Evolutionary conservation across 2,888 invertebrate genomes (phyloP).

Genomic region (Drymonia ruficornis): DNA sequence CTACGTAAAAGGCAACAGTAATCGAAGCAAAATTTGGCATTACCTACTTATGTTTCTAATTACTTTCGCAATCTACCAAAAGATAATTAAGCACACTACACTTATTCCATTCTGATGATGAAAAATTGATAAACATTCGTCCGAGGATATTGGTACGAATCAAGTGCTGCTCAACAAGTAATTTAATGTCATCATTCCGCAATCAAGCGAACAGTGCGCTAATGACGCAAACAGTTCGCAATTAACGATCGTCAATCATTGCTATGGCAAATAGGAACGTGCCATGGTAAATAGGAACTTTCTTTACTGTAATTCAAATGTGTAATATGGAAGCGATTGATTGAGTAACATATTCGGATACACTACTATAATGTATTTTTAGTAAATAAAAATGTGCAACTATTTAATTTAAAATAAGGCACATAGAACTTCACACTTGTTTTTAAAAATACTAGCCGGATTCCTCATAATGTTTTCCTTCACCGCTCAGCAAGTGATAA

Average conservation of each 20-base stretch:
- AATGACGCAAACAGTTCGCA: slow-evolving; percentile 35
- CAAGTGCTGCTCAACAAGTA: slow-evolving; percentile 25
- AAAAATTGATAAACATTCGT: slow-evolving; percentile 8
- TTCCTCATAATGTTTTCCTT: too few relatives aligned
- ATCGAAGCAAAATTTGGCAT: too few relatives aligned
- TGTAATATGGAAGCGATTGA: background rate
- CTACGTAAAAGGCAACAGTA: too few relatives aligned
- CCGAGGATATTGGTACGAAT: slow-evolving; percentile 7
- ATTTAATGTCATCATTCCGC: slow-evolving; percentile 19
- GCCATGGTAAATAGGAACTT: slow-evolving; percentile 28
- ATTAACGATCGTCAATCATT: slow-evolving; percentile 43
- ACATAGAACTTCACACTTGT: too few relatives aligned
- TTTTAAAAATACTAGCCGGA: too few relatives aligned
- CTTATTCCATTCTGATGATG: background rate
- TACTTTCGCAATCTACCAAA: too few relatives aligned
- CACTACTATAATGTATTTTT: too few relatives aligned
- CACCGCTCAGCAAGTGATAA: too few relatives aligned
- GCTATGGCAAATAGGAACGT: slow-evolving; percentile 28
- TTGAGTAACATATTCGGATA: background rate
- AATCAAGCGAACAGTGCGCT: slow-evolving; percentile 25
- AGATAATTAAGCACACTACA: too few relatives aligned
- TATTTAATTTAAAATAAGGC: too few relatives aligned
- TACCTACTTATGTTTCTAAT: too few relatives aligned
- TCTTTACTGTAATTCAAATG: slow-evolving; percentile 20
- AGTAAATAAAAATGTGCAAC: too few relatives aligned